A percentile compares a stretch with the other conserved stretches of the same genome.
Evolutionary conservation across 2,797 vertebrate genomes (phyloP).

Genomic region (Antrozous pallidus): DNA sequence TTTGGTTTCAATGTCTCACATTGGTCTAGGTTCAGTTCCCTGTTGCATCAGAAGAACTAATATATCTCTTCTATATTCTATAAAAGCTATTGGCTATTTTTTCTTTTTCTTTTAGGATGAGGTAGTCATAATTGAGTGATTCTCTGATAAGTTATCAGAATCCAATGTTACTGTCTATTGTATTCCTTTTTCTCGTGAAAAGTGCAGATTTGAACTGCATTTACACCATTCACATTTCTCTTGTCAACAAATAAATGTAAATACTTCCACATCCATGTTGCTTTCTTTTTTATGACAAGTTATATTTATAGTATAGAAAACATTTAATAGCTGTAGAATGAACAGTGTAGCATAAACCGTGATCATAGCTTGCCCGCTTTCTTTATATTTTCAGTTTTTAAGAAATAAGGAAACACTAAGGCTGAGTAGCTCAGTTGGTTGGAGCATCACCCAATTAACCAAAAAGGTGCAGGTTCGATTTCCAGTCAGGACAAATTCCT

Average conservation of each 20-base stretch:
- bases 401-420: not conserved
- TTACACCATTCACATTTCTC: not conserved
- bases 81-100: not conserved
- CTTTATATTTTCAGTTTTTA: not conserved
- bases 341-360: not conserved
- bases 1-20: not conserved
- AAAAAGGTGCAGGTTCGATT: not conserved
- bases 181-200: no score
- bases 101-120: slow-evolving; percentile 10
- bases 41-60: not conserved
- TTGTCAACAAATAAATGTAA: not conserved
- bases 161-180: no score
- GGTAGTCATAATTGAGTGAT: not conserved
- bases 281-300: not conserved
- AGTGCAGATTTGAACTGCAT: not conserved
- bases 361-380: not conserved
- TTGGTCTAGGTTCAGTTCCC: not conserved
- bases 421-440: not conserved
- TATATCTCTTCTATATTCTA: not conserved
- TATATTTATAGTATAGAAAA: not conserved
- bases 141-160: not conserved
- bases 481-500: no score
- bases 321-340: not conserved
- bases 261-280: not conserved
- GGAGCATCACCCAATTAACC: not conserved